Conservation (phyloP, 2,113 vertebrate species). For the Heterocephalus glaber region DNA sequence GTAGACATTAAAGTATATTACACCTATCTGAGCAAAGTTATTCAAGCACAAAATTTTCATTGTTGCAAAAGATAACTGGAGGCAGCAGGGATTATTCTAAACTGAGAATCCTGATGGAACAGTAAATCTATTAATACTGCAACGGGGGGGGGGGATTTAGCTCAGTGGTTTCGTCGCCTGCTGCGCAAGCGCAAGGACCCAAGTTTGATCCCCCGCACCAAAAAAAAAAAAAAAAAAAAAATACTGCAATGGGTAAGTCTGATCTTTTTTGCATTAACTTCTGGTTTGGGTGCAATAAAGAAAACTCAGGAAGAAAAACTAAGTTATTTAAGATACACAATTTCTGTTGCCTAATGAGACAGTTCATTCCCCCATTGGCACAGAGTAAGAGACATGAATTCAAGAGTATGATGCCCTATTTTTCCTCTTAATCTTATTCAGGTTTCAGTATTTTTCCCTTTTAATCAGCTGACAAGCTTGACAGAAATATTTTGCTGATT, state of each 20-base stretch:
- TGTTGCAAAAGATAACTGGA: background rate
- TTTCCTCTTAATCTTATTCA: background rate
- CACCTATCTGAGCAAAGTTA: background rate
- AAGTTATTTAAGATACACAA: conserved; percentile 2
- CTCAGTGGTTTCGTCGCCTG: too few species aligned
- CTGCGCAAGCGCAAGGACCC: too few species aligned
- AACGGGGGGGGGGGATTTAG: too few species aligned
- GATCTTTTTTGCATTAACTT: background rate
- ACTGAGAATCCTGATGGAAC: background rate
- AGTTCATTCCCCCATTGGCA: background rate
- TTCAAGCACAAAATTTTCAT: background rate
- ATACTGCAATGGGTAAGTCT: background rate
- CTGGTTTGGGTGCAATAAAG: background rate
- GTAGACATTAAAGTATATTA: background rate
- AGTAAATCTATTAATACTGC: background rate
- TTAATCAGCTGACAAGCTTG: conserved; percentile 5
- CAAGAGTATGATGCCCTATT: background rate
- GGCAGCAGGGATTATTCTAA: background rate
- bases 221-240: too few species aligned
- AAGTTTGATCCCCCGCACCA: too few species aligned
- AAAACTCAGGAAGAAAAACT: conserved; percentile 17
- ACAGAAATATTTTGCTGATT: background rate
- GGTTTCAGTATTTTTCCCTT: background rate
- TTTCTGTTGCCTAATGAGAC: background rate
- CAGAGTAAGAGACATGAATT: background rate